Conservation (phyloP, 2,113 vertebrate species). For the Mugil cephalus region DNA sequence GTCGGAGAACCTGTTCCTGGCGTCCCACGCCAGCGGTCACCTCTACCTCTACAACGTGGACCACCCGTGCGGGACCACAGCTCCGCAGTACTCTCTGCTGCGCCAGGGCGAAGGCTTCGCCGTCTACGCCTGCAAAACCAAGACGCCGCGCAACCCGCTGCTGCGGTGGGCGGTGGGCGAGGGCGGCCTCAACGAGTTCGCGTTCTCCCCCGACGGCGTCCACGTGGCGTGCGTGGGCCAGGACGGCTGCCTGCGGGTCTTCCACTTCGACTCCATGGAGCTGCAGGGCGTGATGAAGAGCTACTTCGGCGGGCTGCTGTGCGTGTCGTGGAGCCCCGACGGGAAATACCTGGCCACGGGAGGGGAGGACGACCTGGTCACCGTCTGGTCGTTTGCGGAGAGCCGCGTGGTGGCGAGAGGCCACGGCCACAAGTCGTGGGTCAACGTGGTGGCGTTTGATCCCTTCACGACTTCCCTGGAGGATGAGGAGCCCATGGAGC, state of each 20-base stretch:
- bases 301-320: slow-evolving; percentile 93
- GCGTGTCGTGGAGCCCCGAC: slow-evolving; percentile 94
- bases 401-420: slow-evolving; percentile 91
- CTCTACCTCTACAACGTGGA: slow-evolving; percentile 93
- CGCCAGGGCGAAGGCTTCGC: slow-evolving; percentile 92
- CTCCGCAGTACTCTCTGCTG: slow-evolving; percentile 89
- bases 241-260: slow-evolving; percentile 91
- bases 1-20: slow-evolving; percentile 91
- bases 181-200: slow-evolving; percentile 92
- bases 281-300: slow-evolving; percentile 94
- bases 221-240: slow-evolving; percentile 94
- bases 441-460: slow-evolving; percentile 93
- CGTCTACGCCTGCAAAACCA: slow-evolving; percentile 92
- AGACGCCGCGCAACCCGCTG: slow-evolving; percentile 90
- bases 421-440: slow-evolving; percentile 95
- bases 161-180: slow-evolving; percentile 92
- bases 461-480: slow-evolving; percentile 89
- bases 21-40: slow-evolving; percentile 92
- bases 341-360: slow-evolving; percentile 93
- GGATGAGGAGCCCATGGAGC: slow-evolving; percentile 83
- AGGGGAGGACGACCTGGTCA: slow-evolving; percentile 92
- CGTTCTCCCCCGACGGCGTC: slow-evolving; percentile 92
- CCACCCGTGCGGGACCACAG: slow-evolving; percentile 85
- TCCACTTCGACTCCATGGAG: slow-evolving; percentile 94
- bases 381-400: slow-evolving; percentile 92